Percentiles rank a stretch among this genome's conserved stretches.
phyloP scores from a whole-genome alignment of 1,140 invertebrate species.

The Asbolus verrucosus region DNA sequence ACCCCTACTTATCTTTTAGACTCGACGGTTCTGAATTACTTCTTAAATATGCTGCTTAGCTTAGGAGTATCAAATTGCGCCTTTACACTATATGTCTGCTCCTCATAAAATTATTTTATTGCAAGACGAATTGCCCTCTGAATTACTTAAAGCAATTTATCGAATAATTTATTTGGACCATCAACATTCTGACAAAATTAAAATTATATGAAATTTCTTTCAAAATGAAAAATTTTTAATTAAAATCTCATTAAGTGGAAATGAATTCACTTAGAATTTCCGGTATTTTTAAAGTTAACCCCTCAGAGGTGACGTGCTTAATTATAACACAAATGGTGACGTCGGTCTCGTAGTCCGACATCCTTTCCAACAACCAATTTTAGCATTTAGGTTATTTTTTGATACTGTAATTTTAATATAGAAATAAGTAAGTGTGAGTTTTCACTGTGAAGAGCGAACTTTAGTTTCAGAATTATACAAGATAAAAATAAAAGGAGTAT shows the following conservation, averaged over 20 bases:
- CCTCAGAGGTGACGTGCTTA: too few species aligned
- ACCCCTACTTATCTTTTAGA: constrained; percentile 49
- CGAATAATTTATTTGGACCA: constrained; percentile 11
- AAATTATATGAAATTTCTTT: neutral
- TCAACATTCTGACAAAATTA: neutral
- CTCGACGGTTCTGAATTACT: constrained; percentile 45
- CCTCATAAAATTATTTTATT: constrained; percentile 24
- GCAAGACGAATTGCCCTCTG: neutral
- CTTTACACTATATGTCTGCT: constrained; percentile 23
- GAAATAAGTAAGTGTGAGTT: too few species aligned
- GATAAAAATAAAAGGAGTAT: too few species aligned
- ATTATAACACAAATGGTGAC: too few species aligned
- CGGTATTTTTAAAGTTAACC: too few species aligned
- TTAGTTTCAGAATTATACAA: too few species aligned
- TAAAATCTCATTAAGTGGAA: constrained; percentile 9
- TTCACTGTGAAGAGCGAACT: too few species aligned
- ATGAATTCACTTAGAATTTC: too few species aligned
- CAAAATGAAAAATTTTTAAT: neutral
- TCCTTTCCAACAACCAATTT: too few species aligned
- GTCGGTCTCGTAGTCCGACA: too few species aligned
- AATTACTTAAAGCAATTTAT: constrained; percentile 7
- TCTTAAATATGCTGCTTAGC: constrained; percentile 51
- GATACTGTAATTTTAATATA: too few species aligned
- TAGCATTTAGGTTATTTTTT: too few species aligned
- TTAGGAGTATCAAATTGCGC: constrained; percentile 27